Percentiles rank a stretch among this genome's conserved stretches.
phyloP scores from a whole-genome alignment of 2,797 vertebrate genomes.

The Acanthurus leucopareius region DNA sequence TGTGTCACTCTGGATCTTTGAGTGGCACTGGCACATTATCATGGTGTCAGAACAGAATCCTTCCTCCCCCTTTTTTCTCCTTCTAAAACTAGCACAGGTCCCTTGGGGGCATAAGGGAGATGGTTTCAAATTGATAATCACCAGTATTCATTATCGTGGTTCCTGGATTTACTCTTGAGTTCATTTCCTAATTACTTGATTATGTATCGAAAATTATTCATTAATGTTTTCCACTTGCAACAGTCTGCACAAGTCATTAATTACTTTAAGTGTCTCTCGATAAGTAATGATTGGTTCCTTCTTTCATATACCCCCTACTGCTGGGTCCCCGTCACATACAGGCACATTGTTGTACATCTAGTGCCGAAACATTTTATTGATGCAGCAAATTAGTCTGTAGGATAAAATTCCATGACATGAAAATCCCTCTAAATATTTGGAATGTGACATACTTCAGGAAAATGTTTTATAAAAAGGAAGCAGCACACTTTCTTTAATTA shows the following conservation, averaged over 20 bases:
- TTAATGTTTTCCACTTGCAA: conserved; percentile 86
- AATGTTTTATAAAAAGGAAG: conserved; percentile 38
- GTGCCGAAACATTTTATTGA: conserved; percentile 49
- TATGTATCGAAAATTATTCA: conserved; percentile 88
- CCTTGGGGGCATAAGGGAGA: conserved; percentile 78
- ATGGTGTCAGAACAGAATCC: conserved; percentile 65
- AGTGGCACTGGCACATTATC: conserved; percentile 78
- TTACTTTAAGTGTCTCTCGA: conserved; percentile 83
- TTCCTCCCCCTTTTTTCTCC: conserved; percentile 53
- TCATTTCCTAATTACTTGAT: conserved; percentile 89
- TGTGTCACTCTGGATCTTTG: conserved; percentile 77
- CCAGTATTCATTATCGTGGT: conserved; percentile 84
- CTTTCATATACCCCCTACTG: conserved; percentile 65
- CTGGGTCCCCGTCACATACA: conserved; percentile 60
- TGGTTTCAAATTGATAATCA: conserved; percentile 88
- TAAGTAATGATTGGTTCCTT: conserved; percentile 83
- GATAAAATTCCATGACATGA: conserved; percentile 37
- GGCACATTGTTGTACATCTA: conserved; percentile 61
- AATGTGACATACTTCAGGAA: conserved; percentile 25
- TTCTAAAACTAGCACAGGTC: conserved; percentile 81
- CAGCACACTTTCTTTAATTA: neutral
- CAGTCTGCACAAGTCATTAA: conserved; percentile 86
- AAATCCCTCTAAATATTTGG: conserved; percentile 35
- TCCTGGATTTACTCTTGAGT: conserved; percentile 86
- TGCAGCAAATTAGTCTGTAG: conserved; percentile 48